Evolutionary conservation across 2,888 invertebrate genomes (phyloP).

Genomic region (Volucella bombylans): DNA sequence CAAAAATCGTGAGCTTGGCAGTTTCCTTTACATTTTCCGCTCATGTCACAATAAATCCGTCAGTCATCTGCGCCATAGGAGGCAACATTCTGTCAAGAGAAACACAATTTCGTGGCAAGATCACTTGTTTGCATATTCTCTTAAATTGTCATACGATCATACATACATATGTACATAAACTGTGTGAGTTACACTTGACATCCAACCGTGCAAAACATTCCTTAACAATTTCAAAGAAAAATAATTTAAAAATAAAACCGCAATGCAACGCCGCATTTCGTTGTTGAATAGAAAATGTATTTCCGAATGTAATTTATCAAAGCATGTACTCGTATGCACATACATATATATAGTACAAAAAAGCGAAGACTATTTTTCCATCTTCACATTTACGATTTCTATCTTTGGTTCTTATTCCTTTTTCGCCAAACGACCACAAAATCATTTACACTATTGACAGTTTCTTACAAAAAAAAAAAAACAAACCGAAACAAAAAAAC

Average conservation of each 20-base stretch:
- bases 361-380: slow-evolving; percentile 23
- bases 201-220: too few species aligned
- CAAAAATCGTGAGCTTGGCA: too few species aligned
- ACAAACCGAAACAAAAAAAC: neutral
- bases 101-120: too few species aligned
- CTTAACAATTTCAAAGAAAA: neutral
- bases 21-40: too few species aligned
- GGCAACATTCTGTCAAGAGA: too few species aligned
- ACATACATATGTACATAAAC: too few species aligned
- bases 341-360: neutral
- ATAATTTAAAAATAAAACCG: neutral
- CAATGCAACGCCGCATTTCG: slow-evolving; percentile 13
- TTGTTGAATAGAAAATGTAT: slow-evolving; percentile 23
- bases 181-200: too few species aligned
- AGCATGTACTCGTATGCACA: neutral
- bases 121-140: too few species aligned
- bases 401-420: neutral
- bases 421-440: slow-evolving; percentile 25
- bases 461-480: neutral
- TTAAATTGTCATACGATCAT: too few species aligned
- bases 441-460: slow-evolving; percentile 45
- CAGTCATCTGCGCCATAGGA: too few species aligned
- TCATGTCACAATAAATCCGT: too few species aligned
- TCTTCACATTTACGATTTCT: slow-evolving; percentile 8
- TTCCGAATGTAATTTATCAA: slow-evolving; percentile 39